Percentiles rank a stretch among this genome's conserved stretches.
Evolutionary conservation across 2,797 vertebrate genomes (phyloP).

Genomic region (Sylvilagus floridanus): DNA sequence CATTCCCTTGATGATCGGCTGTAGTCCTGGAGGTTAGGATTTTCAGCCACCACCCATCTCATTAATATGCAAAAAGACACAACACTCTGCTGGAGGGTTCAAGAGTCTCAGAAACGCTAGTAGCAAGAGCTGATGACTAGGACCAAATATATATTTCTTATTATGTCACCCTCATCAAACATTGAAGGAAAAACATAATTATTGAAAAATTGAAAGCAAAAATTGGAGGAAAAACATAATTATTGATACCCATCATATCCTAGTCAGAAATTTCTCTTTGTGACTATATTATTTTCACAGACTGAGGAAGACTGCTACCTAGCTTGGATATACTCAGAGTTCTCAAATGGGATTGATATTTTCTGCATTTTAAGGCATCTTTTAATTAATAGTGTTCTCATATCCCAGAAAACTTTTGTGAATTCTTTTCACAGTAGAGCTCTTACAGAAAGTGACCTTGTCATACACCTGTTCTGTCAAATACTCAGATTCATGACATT

Average conservation of each 20-base stretch:
- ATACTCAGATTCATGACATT: neutral
- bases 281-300: neutral
- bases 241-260: neutral
- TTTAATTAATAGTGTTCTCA: neutral
- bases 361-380: neutral
- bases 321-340: neutral
- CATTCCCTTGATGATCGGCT: neutral
- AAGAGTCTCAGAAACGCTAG: neutral
- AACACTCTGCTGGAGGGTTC: neutral
- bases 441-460: conserved; percentile 1
- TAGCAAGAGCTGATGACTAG: neutral
- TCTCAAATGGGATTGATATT: neutral
- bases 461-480: neutral
- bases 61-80: too few species aligned
- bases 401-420: neutral
- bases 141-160: neutral
- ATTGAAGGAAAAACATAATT: neutral
- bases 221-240: neutral
- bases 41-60: neutral
- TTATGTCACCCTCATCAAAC: too few species aligned
- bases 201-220: neutral
- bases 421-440: too few species aligned
- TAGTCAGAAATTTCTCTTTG: neutral
- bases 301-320: neutral
- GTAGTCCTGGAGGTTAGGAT: neutral